These are phyloP conservation scores for Heliconius hortense DNA, from an alignment of 2,888 invertebrate genomes.

Conservation along the genomic window DNA sequence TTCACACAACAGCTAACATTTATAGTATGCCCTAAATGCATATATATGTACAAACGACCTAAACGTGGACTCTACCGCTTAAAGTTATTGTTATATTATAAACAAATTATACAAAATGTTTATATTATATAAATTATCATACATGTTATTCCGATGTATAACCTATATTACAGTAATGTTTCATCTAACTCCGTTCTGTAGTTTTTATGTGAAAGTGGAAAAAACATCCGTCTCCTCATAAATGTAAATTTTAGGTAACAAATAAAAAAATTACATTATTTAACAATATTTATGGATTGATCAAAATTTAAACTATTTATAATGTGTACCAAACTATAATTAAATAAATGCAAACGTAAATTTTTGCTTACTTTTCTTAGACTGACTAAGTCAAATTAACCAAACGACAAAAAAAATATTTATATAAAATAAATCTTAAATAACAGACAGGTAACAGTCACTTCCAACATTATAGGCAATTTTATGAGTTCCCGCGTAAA, in stretches of 20 bases:
- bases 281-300: not conserved
- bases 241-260: not conserved
- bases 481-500: slow-evolving; percentile 31
- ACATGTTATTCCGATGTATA: too few species aligned
- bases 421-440: not conserved
- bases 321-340: not conserved
- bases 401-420: not conserved
- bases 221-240: not conserved
- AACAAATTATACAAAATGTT: too few species aligned
- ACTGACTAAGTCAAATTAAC: too few species aligned
- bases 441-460: slow-evolving; percentile 8
- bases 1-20: slow-evolving; percentile 29
- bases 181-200: too few species aligned
- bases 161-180: too few species aligned
- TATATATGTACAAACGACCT: too few species aligned
- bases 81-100: too few species aligned
- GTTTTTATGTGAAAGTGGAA: too few species aligned
- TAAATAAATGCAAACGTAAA: too few species aligned
- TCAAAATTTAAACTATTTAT: not conserved
- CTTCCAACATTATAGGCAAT: slow-evolving; percentile 23
- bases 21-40: slow-evolving; percentile 28
- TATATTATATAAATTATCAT: too few species aligned
- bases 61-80: too few species aligned
- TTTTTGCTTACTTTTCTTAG: too few species aligned
- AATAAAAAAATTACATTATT: not conserved